phyloP scores from a whole-genome alignment of 1,140 invertebrate species.

The Caenorhabditis elegans region WBcel235 BX284605.5:8595001-8595500 shows the following conservation, averaged over 20 bases:
- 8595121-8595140: constrained; percentile 45
- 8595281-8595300: not conserved
- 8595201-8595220: constrained; percentile 66
- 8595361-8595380: too few relatives aligned
- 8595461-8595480: too few relatives aligned
- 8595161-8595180: constrained; percentile 29
- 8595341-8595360: too few relatives aligned
- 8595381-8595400: too few relatives aligned
- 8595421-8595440: too few relatives aligned
- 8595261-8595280: not conserved
- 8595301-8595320: constrained; percentile 30
- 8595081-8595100: not conserved
- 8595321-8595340: not conserved
- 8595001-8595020: constrained; percentile 23
- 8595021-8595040: constrained; percentile 14
- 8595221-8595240: constrained; percentile 61
- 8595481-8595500: too few relatives aligned
- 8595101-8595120: constrained; percentile 32
- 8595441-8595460: too few relatives aligned
- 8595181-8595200: constrained; percentile 46
- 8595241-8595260: constrained; percentile 61
- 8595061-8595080: not conserved
- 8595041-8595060: not conserved
- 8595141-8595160: constrained; percentile 45
- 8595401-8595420: too few relatives aligned